Evolutionary conservation across 2,888 invertebrate species (phyloP), one percentile per base, ranked within the genome.

Genomic region (Troglohyphantes excavatus): DNA sequence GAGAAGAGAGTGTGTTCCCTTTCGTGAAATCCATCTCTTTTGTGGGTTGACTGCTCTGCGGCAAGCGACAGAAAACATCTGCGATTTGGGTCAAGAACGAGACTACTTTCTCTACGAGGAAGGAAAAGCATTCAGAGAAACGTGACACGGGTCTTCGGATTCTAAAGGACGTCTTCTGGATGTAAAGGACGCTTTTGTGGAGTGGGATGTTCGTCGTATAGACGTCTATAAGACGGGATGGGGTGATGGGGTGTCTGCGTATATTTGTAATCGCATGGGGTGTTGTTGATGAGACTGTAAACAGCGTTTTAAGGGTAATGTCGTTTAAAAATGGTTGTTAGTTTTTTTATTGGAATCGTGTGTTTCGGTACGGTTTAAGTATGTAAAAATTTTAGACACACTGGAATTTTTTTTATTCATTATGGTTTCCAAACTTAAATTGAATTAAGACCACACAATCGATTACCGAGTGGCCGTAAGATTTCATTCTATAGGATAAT

Each of bases 31-130:
- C 0, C 65, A 3, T 26, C 13, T 19, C 1, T 23, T 46, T 78
- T 26, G 26, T 23, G 65, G 65, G 63, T 78, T 78, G 63, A 76
- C 11, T 39, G 63, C 33, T 63, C 65, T 72, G 26, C 19, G 46
- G 17, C n/a, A 39, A 53, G 53, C 9, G 53, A 39, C 39, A 53
- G n/a, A 65, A 63, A 65, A 65, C 61, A 78, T 63, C 65, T 26
- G 11, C n/a, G 17, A 78, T 39, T 39, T 65, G 21, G 78, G 78
- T 78, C 78, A 78, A 78, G 78, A 46, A 65, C 78, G 19, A 17
- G 65, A 26, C 17, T 23, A 72, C 68, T 72, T 46, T 46, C 72
- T 9, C 26, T 27, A 46, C 9, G 26, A 53, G 72, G 46, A 17
- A 72, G 46, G 26, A 72, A 72, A 46, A 6, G 5, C 19, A 27